Percentiles rank a stretch among this genome's conserved stretches.
phyloP scores from a whole-genome alignment of 2,797 vertebrate species.

The Tenualosa thibaudeaui region DNA sequence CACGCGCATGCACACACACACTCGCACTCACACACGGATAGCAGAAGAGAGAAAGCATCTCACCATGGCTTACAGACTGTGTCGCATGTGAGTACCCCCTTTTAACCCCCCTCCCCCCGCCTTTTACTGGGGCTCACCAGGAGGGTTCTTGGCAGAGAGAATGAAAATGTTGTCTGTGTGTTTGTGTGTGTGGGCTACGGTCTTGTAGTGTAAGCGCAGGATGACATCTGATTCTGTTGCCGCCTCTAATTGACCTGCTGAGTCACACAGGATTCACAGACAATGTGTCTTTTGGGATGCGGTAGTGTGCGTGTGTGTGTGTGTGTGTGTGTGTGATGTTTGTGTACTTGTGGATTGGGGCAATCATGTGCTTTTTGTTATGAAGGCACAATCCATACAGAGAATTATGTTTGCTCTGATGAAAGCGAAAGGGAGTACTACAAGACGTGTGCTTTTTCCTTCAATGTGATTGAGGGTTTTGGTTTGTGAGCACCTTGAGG shows the following conservation, averaged over 20 bases:
- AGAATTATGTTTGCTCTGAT: background rate
- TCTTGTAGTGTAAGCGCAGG: conserved; percentile 23
- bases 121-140: conserved; percentile 38
- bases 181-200: background rate
- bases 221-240: conserved; percentile 49
- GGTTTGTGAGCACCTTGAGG: background rate
- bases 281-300: conserved; percentile 42
- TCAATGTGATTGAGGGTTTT: background rate
- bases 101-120: background rate
- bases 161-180: conserved; percentile 40
- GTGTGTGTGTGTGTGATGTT: conserved; percentile 25
- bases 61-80: conserved; percentile 91
- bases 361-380: background rate
- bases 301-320: conserved; percentile 25
- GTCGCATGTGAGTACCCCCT: conserved; percentile 91
- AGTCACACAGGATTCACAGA: conserved; percentile 63
- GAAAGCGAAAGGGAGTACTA: background rate
- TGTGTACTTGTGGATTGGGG: background rate
- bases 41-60: background rate
- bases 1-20: background rate
- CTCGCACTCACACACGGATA: conserved; percentile 32
- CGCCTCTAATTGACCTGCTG: conserved; percentile 57
- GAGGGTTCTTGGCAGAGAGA: background rate
- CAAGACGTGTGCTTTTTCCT: background rate
- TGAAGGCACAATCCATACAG: background rate